Base-by-base conservation (phyloP, 2,113 vertebrate genomes). In the Phalacrocorax brasilianus region DNA sequence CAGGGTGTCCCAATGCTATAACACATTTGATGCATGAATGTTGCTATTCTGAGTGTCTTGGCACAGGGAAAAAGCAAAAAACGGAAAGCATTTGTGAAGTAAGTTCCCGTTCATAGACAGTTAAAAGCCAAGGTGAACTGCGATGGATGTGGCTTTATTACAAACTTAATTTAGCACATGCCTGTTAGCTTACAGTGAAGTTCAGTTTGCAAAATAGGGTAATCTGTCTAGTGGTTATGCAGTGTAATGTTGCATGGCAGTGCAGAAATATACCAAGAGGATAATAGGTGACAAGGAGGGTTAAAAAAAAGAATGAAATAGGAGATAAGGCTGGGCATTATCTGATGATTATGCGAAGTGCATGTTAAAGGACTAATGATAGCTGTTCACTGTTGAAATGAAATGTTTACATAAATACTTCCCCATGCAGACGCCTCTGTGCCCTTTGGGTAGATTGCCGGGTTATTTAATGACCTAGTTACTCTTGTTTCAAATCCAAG, bases 401-500 rank as follows among this genome's bases (percentile, higher is more conserved):
- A 81, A 96, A 61, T 26, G 13, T 87, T 94, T 91, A 40, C 26
- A 82, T 87, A 65, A 87, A 91, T 74, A 32, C 42, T 79, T 91
- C 62, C 62, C 33, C 24, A 17, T 72, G 50, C 7, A 47, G 38
- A 68, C 89, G 21, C 45, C 27, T 70, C 63, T 65, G 22, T 79
- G 75, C 66, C 73, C 66, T 94, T 95, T 67, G 40, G 19, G 67
- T 85, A 47, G 18, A 6, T 72, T 92, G 62, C 72, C 62, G 84
- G 67, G 21, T 88, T 94, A 47, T 93, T 94, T 91, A 82, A 89
- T 77, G 40, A 68, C 66, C 76, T 88, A 62, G 78, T 63, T 95
- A 56, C 72, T 91, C 65, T 80, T 11, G 1, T 66, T 76, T 56
- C 24, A 87, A 87, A 68, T 82, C 65, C 85, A 93, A 86, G 14